These are phyloP conservation scores for Hycleus phaleratus DNA, from an alignment of 1,140 invertebrate genomes.

Conservation along the genomic window DNA sequence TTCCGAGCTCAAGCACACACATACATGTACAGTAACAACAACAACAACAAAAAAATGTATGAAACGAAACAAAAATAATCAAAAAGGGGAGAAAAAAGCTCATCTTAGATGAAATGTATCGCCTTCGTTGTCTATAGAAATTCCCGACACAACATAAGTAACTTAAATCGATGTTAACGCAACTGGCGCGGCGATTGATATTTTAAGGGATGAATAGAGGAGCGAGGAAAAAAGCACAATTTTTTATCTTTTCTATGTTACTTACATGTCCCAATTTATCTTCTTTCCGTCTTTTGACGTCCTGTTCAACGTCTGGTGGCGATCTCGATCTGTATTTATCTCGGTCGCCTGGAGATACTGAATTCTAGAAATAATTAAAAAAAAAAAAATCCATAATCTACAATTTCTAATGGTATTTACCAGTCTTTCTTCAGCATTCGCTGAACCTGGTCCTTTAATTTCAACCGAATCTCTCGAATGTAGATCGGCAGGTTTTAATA, in stretches of 20 bases:
- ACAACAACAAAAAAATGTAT: too few relatives aligned
- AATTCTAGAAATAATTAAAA: conserved; percentile 61
- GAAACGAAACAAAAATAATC: too few relatives aligned
- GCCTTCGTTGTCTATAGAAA: too few relatives aligned
- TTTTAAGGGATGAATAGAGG: background rate
- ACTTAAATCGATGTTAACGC: too few relatives aligned
- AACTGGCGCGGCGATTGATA: background rate
- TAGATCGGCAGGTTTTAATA: conserved; percentile 57
- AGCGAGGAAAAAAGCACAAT: background rate
- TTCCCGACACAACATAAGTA: too few relatives aligned
- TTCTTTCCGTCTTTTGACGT: conserved; percentile 66
- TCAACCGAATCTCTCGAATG: conserved; percentile 43
- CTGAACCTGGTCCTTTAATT: conserved; percentile 37
- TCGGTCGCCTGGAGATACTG: conserved; percentile 77
- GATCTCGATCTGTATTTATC: conserved; percentile 75
- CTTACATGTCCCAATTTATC: conserved; percentile 74
- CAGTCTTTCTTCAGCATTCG: conserved; percentile 40
- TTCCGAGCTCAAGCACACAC: too few relatives aligned
- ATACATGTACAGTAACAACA: too few relatives aligned
- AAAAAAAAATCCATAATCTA: too few relatives aligned
- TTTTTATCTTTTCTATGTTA: conserved; percentile 26
- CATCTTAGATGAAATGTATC: too few relatives aligned
- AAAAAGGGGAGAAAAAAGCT: too few relatives aligned
- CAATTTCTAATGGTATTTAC: conserved; percentile 23
- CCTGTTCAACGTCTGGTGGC: conserved; percentile 53